Base-by-base conservation (phyloP, 1,140 invertebrate genomes). In the Gonatopus flavifemur region DNA sequence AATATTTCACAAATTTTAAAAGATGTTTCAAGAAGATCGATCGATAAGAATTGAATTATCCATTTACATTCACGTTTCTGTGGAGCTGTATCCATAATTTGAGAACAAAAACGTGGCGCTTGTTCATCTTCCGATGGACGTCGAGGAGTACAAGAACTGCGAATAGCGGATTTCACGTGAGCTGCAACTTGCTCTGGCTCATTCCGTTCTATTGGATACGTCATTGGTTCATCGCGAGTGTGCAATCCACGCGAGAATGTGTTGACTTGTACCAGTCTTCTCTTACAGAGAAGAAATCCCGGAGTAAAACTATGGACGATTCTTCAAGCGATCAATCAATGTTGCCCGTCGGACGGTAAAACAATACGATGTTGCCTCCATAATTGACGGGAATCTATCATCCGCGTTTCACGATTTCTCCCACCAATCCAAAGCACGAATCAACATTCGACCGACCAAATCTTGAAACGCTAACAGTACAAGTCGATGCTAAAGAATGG, bases 321-420 rank as follows among this genome's bases (percentile, higher is more conserved):
- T n/a, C n/a, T n/a, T n/a, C n/a, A 48, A 57, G 60, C 69, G 42
- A 78, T 78, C 72, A 66, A 76, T 78, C 76, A 78, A 78, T 75
- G 74, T 76, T 77, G 59, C 64, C 64, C 63, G 66, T 67, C 62
- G 49, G 69, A 71, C 66, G 70, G 67, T 76, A 76, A 78, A 78
- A 78, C 76, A 76, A 76, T 78, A 76, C 74, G 69, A 76, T 77
- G 73, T 74, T 77, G 67, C 71, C 60, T 70, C 71, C 62, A 72
- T 78, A 78, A 78, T 77, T 78, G 76, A 77, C 72, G 74, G 74
- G 74, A 69, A 78, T 78, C 72, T 70, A 76, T 78, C 76, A 77
- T 77, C 66, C 67, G 63, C 57, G 61, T 69, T 74, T 72, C 64
- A 59, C 63, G 56, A 65, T 47, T 49, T 40, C 48, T 44, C 52